phyloP scores from a whole-genome alignment of 2,113 vertebrate species.

The Rhizomys pruinosus region DNA sequence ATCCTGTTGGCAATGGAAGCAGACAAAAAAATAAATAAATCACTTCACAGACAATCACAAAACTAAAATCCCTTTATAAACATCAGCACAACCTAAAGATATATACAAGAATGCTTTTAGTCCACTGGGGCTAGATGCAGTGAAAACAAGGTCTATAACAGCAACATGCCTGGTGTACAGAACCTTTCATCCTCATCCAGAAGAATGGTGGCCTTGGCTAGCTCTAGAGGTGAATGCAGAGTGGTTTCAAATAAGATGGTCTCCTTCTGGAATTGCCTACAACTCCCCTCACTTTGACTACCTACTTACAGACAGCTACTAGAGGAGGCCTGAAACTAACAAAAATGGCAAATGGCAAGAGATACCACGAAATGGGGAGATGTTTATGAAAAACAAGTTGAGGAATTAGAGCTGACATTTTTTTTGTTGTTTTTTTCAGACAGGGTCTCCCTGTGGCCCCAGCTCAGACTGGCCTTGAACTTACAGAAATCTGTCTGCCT shows the following conservation, averaged over 20 bases:
- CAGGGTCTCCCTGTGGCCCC: too few species aligned
- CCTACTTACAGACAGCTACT: neutral
- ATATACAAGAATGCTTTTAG: neutral
- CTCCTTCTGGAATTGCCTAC: neutral
- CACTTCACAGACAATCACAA: neutral
- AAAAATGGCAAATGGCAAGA: neutral
- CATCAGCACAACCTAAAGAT: constrained; percentile 49
- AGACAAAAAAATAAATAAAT: constrained; percentile 38
- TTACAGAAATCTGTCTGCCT: too few species aligned
- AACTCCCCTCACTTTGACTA: neutral
- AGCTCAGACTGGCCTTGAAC: too few species aligned
- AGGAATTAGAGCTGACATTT: constrained; percentile 1
- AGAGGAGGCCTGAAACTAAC: neutral
- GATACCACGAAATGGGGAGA: neutral
- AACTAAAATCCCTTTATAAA: constrained; percentile 4
- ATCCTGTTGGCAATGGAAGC: neutral
- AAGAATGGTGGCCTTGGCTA: neutral
- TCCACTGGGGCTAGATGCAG: neutral
- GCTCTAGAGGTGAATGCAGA: neutral
- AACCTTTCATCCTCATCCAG: neutral
- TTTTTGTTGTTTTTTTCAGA: neutral
- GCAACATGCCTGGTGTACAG: neutral
- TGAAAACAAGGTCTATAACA: neutral
- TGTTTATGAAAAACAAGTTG: neutral
- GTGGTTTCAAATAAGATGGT: constrained; percentile 2